Conservation (phyloP, 2,113 vertebrate genomes). For the Struthio camelus region DNA sequence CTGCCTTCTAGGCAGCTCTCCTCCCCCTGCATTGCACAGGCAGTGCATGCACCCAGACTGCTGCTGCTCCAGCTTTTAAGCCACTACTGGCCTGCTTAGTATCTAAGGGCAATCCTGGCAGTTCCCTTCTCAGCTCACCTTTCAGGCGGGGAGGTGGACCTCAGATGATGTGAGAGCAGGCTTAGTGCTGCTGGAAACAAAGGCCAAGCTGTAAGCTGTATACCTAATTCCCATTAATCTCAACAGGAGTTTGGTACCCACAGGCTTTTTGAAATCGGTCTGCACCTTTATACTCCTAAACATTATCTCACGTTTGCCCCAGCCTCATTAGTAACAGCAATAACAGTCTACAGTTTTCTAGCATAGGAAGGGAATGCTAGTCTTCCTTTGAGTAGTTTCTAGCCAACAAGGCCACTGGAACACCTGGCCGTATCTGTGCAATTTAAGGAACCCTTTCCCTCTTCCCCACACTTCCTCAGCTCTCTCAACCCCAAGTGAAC, state of each 20-base stretch:
- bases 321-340: neutral
- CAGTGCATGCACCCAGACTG: neutral
- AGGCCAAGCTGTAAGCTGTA: fast-evolving
- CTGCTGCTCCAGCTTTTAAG: neutral
- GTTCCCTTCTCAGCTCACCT: neutral
- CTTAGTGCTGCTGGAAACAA: neutral
- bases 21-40: neutral
- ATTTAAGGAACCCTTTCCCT: neutral
- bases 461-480: neutral
- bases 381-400: neutral
- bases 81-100: neutral
- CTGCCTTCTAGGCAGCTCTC: neutral
- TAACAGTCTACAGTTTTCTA: neutral
- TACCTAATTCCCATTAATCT: too few relatives aligned
- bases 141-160: neutral
- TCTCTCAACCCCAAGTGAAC: neutral
- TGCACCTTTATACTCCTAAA: fast-evolving
- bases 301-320: neutral
- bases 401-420: neutral
- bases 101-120: neutral
- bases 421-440: neutral
- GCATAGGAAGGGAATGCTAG: fast-evolving
- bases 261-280: neutral
- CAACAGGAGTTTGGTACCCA: neutral
- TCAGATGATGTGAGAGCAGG: neutral